Conservation (phyloP, 2,113 vertebrate genomes). For the Paramisgurnus dabryanus region DNA sequence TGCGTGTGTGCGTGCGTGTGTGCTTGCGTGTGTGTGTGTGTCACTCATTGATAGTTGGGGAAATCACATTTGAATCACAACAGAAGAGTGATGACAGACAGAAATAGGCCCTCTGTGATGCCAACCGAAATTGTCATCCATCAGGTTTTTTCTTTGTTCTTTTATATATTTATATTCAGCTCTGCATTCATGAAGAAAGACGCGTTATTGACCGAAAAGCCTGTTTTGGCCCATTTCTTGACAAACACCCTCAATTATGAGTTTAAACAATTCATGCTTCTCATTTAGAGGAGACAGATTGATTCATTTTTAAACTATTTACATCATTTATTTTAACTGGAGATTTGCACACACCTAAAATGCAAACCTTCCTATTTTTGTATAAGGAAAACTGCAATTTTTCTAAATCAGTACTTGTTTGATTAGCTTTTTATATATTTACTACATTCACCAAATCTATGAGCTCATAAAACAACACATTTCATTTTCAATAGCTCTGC, state of each 20-base stretch:
- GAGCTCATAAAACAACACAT: too few relatives aligned
- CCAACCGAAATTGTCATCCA: constrained; percentile 35
- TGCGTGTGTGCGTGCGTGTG: constrained; percentile 33
- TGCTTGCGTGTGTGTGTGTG: constrained; percentile 56
- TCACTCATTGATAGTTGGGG: constrained; percentile 69
- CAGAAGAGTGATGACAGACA: constrained; percentile 44
- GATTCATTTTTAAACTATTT: too few relatives aligned
- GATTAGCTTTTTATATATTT: too few relatives aligned
- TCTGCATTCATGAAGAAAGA: constrained; percentile 23
- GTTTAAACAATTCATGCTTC: not conserved
- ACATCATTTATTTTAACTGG: too few relatives aligned
- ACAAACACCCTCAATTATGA: constrained; percentile 27
- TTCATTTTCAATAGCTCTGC: too few relatives aligned
- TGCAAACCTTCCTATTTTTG: too few relatives aligned
- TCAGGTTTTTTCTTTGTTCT: constrained; percentile 40
- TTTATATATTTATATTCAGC: constrained; percentile 41
- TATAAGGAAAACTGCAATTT: too few relatives aligned
- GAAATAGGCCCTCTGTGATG: constrained; percentile 43
- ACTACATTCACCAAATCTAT: too few relatives aligned
- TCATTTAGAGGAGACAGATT: too few relatives aligned
- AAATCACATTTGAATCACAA: constrained; percentile 63
- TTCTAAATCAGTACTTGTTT: too few relatives aligned
- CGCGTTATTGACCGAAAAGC: constrained; percentile 35
- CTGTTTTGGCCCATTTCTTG: constrained; percentile 31
- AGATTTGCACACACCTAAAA: too few relatives aligned